phyloP scores from a whole-genome alignment of 2,797 vertebrate genomes.

The Hephaestus fuliginosus region DNA sequence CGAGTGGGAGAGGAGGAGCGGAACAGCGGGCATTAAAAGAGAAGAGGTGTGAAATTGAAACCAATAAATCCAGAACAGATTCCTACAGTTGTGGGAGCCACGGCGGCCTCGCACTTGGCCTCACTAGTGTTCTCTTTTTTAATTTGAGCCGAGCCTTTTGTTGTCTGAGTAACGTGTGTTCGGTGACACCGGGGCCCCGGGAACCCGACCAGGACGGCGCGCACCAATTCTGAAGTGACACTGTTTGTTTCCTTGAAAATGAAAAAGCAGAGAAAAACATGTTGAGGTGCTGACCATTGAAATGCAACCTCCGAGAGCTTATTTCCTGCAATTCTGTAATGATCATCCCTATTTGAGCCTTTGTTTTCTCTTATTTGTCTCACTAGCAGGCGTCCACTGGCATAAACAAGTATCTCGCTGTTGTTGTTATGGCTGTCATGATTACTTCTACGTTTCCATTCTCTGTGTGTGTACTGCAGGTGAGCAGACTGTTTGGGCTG shows the following conservation, averaged over 20 bases:
- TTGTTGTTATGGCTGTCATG: neutral
- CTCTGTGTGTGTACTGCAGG: neutral
- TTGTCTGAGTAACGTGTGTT: constrained; percentile 53
- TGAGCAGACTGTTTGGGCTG: neutral
- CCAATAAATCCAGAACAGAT: constrained; percentile 81
- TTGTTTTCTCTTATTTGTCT: neutral
- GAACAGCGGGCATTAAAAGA: constrained; percentile 75
- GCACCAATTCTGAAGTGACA: neutral
- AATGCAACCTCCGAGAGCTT: neutral
- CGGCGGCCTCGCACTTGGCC: constrained; percentile 56
- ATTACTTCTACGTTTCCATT: neutral
- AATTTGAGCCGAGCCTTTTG: constrained; percentile 59
- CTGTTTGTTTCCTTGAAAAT: neutral
- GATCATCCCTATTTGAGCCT: too few relatives aligned
- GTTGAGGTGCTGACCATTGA: neutral
- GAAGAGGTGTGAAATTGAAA: constrained; percentile 83
- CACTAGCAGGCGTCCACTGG: neutral
- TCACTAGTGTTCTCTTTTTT: constrained; percentile 59
- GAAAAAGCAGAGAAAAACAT: neutral
- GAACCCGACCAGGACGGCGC: neutral
- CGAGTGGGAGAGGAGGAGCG: constrained; percentile 42
- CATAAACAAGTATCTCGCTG: neutral
- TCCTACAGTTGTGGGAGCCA: constrained; percentile 73
- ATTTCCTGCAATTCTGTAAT: neutral
- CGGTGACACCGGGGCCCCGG: neutral